A percentile compares a stretch with the other conserved stretches of the same genome.
These are phyloP conservation scores for Crocidura indochinensis DNA, from an alignment of 2,797 vertebrate genomes.

Conservation along the genomic window DNA sequence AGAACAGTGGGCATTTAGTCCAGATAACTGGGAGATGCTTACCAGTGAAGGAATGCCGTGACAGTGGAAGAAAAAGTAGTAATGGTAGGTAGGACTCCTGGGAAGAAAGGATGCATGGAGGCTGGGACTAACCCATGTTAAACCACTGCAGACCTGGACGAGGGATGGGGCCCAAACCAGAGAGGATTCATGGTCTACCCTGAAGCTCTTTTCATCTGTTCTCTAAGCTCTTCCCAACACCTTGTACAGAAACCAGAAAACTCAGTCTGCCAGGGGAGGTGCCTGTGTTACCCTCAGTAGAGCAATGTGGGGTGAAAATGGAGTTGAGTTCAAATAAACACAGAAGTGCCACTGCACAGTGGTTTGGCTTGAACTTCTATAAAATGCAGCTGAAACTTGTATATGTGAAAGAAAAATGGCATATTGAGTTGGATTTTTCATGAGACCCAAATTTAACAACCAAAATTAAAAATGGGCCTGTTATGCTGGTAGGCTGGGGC, in stretches of 20 bases:
- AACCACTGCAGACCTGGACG: background rate
- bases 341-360: background rate
- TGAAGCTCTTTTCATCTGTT: background rate
- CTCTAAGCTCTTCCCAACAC: background rate
- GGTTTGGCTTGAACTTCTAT: background rate
- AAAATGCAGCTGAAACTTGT: constrained; percentile 12
- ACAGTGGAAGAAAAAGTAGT: background rate
- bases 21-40: background rate
- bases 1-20: background rate
- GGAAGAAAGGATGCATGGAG: background rate
- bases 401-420: background rate
- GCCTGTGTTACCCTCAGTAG: background rate
- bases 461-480: too few relatives aligned
- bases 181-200: background rate
- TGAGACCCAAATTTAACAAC: too few relatives aligned
- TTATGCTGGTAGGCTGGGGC: too few relatives aligned
- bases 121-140: background rate
- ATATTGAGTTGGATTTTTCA: background rate
- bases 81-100: background rate
- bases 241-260: background rate
- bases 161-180: background rate
- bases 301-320: background rate
- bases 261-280: background rate
- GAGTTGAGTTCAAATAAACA: background rate
- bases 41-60: background rate